Evolutionary conservation across 2,797 vertebrate species (phyloP), one percentile per base, ranked within the genome.

Genomic region (Poecilia picta): DNA sequence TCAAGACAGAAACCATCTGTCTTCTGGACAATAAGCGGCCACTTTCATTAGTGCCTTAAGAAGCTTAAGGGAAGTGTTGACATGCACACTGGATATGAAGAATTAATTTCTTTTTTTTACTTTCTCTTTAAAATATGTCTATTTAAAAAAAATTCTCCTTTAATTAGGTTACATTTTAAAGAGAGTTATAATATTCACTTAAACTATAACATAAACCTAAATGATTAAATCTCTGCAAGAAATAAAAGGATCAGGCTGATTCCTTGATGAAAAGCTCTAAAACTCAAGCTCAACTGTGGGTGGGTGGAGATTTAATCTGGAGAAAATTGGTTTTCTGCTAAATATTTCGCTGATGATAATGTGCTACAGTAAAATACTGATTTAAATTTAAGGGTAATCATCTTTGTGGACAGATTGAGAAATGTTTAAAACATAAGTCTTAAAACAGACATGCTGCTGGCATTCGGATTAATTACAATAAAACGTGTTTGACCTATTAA

Each of bases 1-100:
- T 96, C 94, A 95, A 93, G 91, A 87, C 77, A 90, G 86, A 86
- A 90, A 92, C 94, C 95, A 96, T 96, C 95, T 96, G 95, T 94
- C 91, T 90, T 39, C 77, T 20, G 85, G 90, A 92, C 93, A 92
- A 93, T 85, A 76, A 85, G 93, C 82, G 84, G 86, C 88, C 92
- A 92, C 94, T 92, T 94, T 94, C 92, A 95, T 96, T 94, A 94
- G 88, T 71, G 83, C 85, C 66, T 64, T 91, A 95, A 96, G 95
- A 87, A 89, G 95, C 95, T 96, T 96, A 95, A 86, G 85, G 89
- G 28, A 76, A 74, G 74, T 72, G 80, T 81, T 83, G 87, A 85
- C 86, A 75, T 88, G 79, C 87, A n/a, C 57, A n/a, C 73, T 25
- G 43, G 33, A 46, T 33, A 10, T 66, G 59, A 53, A 75, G 53